A percentile compares a stretch with the other conserved stretches of the same genome.
These are phyloP conservation scores for Oreonectes daqikongensis DNA, from an alignment of 2,797 vertebrate genomes.

Conservation along the genomic window DNA sequence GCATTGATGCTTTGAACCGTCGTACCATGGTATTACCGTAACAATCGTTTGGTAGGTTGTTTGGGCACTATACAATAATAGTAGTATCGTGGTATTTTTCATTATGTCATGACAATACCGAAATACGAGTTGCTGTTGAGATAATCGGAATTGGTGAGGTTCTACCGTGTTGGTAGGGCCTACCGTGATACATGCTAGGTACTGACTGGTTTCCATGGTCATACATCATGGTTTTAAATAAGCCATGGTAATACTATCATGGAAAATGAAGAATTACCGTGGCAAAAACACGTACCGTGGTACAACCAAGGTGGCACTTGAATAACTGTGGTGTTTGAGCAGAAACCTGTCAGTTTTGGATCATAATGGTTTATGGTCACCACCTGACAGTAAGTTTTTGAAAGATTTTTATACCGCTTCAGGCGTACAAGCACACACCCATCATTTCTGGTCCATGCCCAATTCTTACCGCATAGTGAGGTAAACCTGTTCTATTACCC, in stretches of 20 bases:
- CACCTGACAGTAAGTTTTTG: not conserved
- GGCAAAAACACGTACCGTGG: not conserved
- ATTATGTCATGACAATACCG: not conserved
- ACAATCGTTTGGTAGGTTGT: not conserved
- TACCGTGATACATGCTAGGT: no score
- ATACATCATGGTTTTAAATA: not conserved
- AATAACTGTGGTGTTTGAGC: not conserved
- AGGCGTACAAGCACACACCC: conserved; percentile 8
- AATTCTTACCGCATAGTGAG: not conserved
- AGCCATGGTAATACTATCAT: not conserved
- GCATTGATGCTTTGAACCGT: not conserved
- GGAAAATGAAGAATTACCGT: no score
- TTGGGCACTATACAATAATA: no score
- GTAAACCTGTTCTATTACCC: not conserved
- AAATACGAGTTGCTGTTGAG: not conserved
- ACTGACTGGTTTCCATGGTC: not conserved
- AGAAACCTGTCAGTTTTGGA: not conserved
- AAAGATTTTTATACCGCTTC: not conserved
- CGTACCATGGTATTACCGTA: not conserved
- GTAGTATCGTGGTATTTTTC: no score
- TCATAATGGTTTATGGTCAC: not conserved
- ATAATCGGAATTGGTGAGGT: not conserved
- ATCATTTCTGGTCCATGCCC: conserved; percentile 2
- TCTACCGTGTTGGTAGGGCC: no score
- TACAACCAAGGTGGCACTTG: not conserved